These are phyloP conservation scores for Cheilosia vernalis DNA, from an alignment of 2,888 invertebrate species.

Conservation along the genomic window DNA sequence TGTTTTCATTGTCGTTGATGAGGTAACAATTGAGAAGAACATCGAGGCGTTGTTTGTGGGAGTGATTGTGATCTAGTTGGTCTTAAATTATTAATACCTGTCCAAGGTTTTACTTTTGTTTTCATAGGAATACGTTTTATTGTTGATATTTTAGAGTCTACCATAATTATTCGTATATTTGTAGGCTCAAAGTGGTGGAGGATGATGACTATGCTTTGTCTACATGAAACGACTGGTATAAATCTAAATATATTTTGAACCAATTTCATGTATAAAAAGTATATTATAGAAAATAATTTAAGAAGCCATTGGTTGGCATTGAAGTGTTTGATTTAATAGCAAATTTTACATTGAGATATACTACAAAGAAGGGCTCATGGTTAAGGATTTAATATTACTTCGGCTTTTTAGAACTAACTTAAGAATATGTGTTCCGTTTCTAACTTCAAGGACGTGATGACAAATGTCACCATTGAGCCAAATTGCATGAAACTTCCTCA, in stretches of 20 bases:
- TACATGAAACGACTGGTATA: conserved; percentile 18
- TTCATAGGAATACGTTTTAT: no score
- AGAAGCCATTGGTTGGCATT: not conserved
- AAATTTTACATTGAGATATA: no score
- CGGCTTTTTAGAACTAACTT: no score
- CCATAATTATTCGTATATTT: not conserved
- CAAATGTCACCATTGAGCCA: no score
- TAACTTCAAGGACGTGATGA: no score
- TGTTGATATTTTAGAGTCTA: not conserved
- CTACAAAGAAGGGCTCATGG: no score
- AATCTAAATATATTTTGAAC: conserved; percentile 9
- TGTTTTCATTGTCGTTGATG: conserved; percentile 41
- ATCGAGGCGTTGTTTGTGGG: not conserved
- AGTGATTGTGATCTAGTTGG: not conserved
- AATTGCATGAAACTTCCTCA: no score
- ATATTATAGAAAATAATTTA: no score
- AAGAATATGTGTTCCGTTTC: no score
- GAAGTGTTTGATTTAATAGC: not conserved
- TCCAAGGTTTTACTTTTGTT: conserved; percentile 11
- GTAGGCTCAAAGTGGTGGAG: not conserved
- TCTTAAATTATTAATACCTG: not conserved
- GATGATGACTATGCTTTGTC: not conserved
- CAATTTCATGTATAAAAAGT: not conserved
- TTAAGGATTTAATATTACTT: no score
- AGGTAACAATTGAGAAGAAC: conserved; percentile 17